These are phyloP conservation scores for Megastigmus dorsalis DNA, from an alignment of 2,888 invertebrate species.

Conservation along the genomic window DNA sequence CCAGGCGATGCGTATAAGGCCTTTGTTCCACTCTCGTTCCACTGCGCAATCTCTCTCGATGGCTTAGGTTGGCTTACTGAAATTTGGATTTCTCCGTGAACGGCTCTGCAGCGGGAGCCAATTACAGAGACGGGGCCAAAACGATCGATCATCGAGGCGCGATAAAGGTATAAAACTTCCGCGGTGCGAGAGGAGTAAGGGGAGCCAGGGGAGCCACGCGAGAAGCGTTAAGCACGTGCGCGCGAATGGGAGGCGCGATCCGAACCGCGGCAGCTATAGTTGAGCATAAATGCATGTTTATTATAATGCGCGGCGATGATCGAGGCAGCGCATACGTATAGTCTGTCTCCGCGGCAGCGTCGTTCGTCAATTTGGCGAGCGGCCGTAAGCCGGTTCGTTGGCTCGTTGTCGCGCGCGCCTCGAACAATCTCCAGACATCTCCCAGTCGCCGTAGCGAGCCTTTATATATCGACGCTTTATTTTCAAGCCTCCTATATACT, in stretches of 20 bases:
- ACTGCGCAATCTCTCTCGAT: too few relatives aligned
- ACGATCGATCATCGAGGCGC: too few relatives aligned
- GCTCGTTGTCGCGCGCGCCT: neutral
- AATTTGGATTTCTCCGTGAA: too few relatives aligned
- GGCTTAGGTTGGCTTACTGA: too few relatives aligned
- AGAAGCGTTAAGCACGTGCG: neutral
- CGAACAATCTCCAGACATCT: neutral
- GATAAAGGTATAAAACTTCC: too few relatives aligned
- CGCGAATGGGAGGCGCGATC: neutral
- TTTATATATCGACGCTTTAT: conserved; percentile 11
- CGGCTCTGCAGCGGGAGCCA: too few relatives aligned
- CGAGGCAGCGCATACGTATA: neutral
- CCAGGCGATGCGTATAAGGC: too few relatives aligned
- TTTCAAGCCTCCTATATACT: neutral
- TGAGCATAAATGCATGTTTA: conserved; percentile 31
- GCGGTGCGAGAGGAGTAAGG: too few relatives aligned
- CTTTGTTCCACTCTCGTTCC: too few relatives aligned
- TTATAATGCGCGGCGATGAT: conserved; percentile 13
- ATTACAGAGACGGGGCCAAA: too few relatives aligned
- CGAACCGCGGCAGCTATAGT: neutral
- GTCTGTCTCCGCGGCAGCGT: too few relatives aligned
- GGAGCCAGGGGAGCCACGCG: too few relatives aligned
- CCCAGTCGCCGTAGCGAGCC: neutral
- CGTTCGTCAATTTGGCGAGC: conserved; percentile 18
- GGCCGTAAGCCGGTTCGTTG: neutral